These are phyloP conservation scores for Pollenia griseotomentosa DNA, from an alignment of 2,888 invertebrate species.

Conservation along the genomic window DNA sequence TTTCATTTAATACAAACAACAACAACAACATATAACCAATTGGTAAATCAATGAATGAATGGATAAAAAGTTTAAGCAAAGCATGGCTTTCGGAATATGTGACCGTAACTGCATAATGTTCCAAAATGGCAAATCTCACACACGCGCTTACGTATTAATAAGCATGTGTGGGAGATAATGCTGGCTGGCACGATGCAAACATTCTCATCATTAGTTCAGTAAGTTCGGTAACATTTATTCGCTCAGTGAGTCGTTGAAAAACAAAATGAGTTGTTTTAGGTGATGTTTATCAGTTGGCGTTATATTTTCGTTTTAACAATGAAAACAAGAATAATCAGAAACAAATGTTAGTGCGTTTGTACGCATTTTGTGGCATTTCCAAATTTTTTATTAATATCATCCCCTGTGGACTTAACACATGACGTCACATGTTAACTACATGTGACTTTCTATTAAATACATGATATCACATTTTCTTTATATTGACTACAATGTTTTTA, in stretches of 20 bases:
- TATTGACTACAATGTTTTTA: neutral
- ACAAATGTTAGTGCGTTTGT: neutral
- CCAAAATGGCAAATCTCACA: neutral
- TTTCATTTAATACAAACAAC: constrained; percentile 57
- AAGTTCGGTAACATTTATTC: neutral
- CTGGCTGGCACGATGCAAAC: constrained; percentile 6
- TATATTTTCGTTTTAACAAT: constrained; percentile 23
- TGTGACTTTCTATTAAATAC: constrained; percentile 41
- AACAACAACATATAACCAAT: neutral
- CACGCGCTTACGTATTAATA: too few species aligned
- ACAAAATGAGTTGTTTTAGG: constrained; percentile 48
- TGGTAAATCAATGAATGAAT: constrained; percentile 9
- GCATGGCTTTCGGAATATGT: neutral
- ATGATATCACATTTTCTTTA: constrained; percentile 18
- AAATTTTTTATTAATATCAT: constrained; percentile 51
- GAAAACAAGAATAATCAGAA: constrained; percentile 22
- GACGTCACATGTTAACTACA: constrained; percentile 67
- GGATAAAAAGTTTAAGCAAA: constrained; percentile 18
- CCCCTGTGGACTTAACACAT: constrained; percentile 51
- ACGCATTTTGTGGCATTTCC: constrained; percentile 3
- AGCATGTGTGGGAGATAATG: constrained; percentile 4
- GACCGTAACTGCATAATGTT: constrained; percentile 36
- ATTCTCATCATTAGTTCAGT: constrained; percentile 1
- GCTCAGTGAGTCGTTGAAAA: constrained; percentile 30
- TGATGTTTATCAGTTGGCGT: constrained; percentile 47